Evolutionary conservation across 2,888 invertebrate genomes (phyloP).

Genomic region (Hypselothyrea guttata): DNA sequence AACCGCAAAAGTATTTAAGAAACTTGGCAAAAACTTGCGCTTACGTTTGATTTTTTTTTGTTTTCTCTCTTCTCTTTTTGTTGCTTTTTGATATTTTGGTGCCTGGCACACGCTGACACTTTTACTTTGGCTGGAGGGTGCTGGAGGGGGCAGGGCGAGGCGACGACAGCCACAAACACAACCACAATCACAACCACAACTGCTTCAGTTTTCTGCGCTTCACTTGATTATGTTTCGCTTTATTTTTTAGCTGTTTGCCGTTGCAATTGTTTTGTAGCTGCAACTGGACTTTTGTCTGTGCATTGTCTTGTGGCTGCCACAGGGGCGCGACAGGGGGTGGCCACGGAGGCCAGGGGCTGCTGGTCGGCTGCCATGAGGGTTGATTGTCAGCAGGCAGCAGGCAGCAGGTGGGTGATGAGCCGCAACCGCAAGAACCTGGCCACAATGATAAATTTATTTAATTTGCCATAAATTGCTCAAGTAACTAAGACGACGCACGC

Average conservation of each 20-base stretch:
- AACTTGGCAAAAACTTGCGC: constrained; percentile 57
- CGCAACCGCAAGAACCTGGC: constrained; percentile 38
- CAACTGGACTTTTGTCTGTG: constrained; percentile 32
- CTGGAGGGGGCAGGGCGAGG: neutral
- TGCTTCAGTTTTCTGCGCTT: constrained; percentile 21
- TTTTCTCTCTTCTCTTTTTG: constrained; percentile 18
- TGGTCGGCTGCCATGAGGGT: no score
- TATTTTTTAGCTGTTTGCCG: no score
- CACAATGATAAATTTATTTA: constrained; percentile 79
- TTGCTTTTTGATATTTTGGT: constrained; percentile 68
- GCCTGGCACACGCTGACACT: constrained; percentile 74
- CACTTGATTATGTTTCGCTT: constrained; percentile 2
- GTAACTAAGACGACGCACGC: constrained; percentile 78
- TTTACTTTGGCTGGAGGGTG: constrained; percentile 57
- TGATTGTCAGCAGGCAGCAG: neutral
- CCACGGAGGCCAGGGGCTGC: neutral
- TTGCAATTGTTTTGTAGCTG: constrained; percentile 38
- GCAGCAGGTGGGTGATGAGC: neutral
- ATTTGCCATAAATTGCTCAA: constrained; percentile 75
- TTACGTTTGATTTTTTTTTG: constrained; percentile 19
- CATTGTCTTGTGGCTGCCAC: neutral
- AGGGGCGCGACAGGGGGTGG: neutral
- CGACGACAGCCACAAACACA: constrained; percentile 4
- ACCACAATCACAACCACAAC: constrained; percentile 18
- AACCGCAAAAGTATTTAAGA: constrained; percentile 74